Conservation (phyloP, 2,797 vertebrate genomes). For the Pseudochromis fuscus region DNA sequence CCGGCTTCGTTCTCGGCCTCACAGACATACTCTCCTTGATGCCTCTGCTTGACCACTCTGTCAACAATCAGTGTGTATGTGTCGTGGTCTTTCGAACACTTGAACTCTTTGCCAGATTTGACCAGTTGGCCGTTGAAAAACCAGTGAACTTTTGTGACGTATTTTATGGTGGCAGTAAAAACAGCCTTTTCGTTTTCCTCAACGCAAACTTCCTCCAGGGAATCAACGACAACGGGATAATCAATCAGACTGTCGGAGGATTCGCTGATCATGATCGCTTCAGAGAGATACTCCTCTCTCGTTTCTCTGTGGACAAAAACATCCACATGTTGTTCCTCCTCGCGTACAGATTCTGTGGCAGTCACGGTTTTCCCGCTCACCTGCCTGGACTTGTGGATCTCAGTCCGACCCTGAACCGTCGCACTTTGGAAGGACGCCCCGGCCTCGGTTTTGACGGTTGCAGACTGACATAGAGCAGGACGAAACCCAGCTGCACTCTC, state of each 20-base stretch:
- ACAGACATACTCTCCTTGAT: constrained; percentile 93
- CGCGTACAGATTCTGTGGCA: constrained; percentile 21
- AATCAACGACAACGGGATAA: constrained; percentile 77
- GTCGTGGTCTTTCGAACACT: constrained; percentile 89
- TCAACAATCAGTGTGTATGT: constrained; percentile 87
- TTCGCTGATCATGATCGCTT: constrained; percentile 65
- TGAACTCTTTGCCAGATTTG: constrained; percentile 91
- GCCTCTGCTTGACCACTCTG: constrained; percentile 84
- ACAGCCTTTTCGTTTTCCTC: constrained; percentile 83
- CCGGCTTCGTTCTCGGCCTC: constrained; percentile 90
- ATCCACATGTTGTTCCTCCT: constrained; percentile 66
- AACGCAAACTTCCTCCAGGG: constrained; percentile 79
- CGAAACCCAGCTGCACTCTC: constrained; percentile 70
- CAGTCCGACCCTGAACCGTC: constrained; percentile 55
- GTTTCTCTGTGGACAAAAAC: constrained; percentile 72
- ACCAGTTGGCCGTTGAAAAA: constrained; percentile 88
- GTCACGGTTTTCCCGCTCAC: constrained; percentile 68
- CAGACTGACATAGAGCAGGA: constrained; percentile 63
- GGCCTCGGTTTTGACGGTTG: constrained; percentile 72
- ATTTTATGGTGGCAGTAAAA: constrained; percentile 83
- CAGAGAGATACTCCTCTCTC: constrained; percentile 79
- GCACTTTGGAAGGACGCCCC: constrained; percentile 64
- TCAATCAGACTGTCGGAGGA: constrained; percentile 58
- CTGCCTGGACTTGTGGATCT: constrained; percentile 66
- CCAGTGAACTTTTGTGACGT: constrained; percentile 88